Conservation (phyloP, 2,797 vertebrate species). For the Brachyrhaphis roseni region DNA sequence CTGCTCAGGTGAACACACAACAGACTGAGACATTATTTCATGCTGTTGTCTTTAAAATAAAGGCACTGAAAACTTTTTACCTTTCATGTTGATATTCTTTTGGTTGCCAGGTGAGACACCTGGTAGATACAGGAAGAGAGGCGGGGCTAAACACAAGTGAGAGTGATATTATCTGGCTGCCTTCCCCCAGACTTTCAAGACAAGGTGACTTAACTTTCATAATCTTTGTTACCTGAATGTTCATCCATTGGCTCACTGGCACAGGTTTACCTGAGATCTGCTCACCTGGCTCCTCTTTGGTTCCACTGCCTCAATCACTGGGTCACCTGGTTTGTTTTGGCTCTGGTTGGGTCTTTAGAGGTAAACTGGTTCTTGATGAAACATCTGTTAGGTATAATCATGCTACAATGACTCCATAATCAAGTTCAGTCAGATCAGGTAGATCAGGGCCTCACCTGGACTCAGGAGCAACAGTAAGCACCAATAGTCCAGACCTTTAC, state of each 20-base stretch:
- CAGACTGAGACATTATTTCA: background rate
- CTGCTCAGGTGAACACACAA: constrained; percentile 85
- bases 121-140: constrained; percentile 89
- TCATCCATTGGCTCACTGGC: background rate
- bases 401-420: background rate
- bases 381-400: background rate
- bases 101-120: constrained; percentile 86
- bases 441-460: background rate
- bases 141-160: constrained; percentile 76
- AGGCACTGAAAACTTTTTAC: background rate
- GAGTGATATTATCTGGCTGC: constrained; percentile 77
- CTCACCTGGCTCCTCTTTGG: background rate
- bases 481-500: background rate
- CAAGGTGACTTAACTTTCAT: constrained; percentile 77
- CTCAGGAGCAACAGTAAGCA: background rate
- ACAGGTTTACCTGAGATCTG: background rate
- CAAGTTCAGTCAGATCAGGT: background rate
- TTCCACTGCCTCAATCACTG: background rate
- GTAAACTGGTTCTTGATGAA: background rate
- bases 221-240: background rate
- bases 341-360: background rate
- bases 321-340: background rate
- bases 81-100: background rate
- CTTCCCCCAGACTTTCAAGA: constrained; percentile 80
- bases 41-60: background rate